Base-by-base conservation (phyloP, 2,797 vertebrate species). In the Loriculus beryllinus region DNA sequence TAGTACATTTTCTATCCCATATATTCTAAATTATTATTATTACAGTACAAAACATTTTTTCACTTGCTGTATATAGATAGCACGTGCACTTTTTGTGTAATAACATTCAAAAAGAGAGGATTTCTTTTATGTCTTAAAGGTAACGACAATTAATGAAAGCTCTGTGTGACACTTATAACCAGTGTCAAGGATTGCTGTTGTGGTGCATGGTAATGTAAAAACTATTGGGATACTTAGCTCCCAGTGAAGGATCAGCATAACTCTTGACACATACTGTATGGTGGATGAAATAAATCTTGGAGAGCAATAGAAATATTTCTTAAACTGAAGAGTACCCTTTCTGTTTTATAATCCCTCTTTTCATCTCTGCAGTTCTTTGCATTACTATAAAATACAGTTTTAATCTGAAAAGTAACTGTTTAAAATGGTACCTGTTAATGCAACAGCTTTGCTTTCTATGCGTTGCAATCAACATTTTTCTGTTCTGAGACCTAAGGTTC, bases 21-120 rank as follows among this genome's bases (percentile, higher is more conserved):
- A 95, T 95, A 91, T 84, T 95, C 82, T 92, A 96, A 96, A 94
- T 96, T 2, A 90, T 96, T 92, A 86, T 96, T 95, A 96, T 96
- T 97, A 93, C 86, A 90, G 67, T 88, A 91, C 92, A 90, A 96
- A 94, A 82, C 91, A 93, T 76, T 91, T 96, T 95, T 94, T 84
- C 69, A 33, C 87, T 92, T 87, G 88, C 80, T 93, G 77, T 85
- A 81, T 90, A 75, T 88, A 93, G 83, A 94, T 92, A 96, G 88
- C 67, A 49, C 45, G 49, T 81, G 89, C 60, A 90, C 60, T 80
- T 91, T 72, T 90, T 79, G 49, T 91, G 77, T 86, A 88, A 67
- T 95, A 96, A 86, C 67, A 88, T 92, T 93, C 85, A 81, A 37
- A 82, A 91, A 91, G 54, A 74, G 85, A 77, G 5, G 16, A 64